A percentile compares a stretch with the other conserved stretches of the same genome.
phyloP scores from a whole-genome alignment of 2,888 invertebrate species.

The Scelioninae gen. 1 region DNA sequence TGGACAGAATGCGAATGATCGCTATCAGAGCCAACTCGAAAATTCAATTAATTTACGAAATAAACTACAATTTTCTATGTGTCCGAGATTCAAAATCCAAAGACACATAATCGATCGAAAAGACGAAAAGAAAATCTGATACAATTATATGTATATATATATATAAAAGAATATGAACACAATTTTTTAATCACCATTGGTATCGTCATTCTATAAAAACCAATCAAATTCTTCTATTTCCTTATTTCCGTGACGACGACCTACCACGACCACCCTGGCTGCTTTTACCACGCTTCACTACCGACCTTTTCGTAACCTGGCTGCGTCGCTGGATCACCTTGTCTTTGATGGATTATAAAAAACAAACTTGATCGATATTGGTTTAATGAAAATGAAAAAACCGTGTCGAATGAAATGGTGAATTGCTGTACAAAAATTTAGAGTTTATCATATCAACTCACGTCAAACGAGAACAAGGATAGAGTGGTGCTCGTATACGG shows the following conservation, averaged over 20 bases:
- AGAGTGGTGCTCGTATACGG: conserved; percentile 85
- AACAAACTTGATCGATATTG: too few species aligned
- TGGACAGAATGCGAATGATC: conserved; percentile 55
- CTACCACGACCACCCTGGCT: conserved; percentile 66
- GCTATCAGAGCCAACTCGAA: conserved; percentile 40
- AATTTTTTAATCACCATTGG: conserved; percentile 70
- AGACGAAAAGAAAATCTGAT: too few species aligned
- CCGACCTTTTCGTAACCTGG: conserved; percentile 51
- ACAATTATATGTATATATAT: not conserved
- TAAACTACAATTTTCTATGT: too few species aligned
- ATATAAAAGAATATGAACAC: conserved; percentile 35
- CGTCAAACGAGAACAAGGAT: conserved; percentile 85
- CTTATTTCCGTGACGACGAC: conserved; percentile 81
- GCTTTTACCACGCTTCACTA: conserved; percentile 47
- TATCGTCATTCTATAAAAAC: conserved; percentile 76
- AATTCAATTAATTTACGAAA: too few species aligned
- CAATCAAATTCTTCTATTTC: conserved; percentile 84
- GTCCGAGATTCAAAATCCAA: conserved; percentile 33
- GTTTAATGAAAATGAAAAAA: conserved; percentile 27
- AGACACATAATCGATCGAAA: conserved; percentile 43
- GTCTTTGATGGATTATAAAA: too few species aligned
- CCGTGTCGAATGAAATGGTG: conserved; percentile 28
- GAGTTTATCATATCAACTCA: conserved; percentile 85
- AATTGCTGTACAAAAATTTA: conserved; percentile 69
- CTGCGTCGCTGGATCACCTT: conserved; percentile 61